Conservation (phyloP, 2,888 invertebrate genomes). For the Cerceris ruficornis region DNA sequence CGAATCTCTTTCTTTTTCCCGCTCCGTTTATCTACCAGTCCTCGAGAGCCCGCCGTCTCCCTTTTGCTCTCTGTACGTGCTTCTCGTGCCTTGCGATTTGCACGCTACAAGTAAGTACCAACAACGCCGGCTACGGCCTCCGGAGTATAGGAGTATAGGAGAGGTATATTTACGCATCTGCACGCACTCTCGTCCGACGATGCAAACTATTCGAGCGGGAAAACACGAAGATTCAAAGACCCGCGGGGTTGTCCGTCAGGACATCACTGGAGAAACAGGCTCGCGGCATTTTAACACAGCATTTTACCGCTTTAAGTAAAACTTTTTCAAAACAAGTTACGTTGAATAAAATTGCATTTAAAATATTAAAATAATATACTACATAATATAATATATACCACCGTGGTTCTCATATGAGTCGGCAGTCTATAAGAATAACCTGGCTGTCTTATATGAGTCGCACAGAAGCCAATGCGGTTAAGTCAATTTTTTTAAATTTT, state of each 20-base stretch:
- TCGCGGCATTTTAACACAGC: conserved; percentile 3
- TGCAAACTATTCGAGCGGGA: conserved; percentile 51
- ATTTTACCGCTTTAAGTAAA: not conserved
- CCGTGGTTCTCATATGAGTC: no score
- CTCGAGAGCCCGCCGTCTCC: not conserved
- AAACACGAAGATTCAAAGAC: conserved; percentile 49
- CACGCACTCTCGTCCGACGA: conserved; percentile 19
- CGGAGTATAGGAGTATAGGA: conserved; percentile 15
- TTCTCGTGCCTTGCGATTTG: conserved; percentile 20
- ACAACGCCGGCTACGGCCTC: conserved; percentile 10
- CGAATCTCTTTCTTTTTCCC: not conserved
- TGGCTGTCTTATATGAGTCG: no score
- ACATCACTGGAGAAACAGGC: conserved; percentile 2
- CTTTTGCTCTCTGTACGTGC: conserved; percentile 17
- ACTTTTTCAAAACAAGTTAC: no score
- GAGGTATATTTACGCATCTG: conserved; percentile 29
- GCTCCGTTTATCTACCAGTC: not conserved
- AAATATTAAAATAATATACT: no score
- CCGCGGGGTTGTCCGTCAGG: conserved; percentile 15
- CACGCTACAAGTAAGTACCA: conserved; percentile 5
- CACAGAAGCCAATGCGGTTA: no score
- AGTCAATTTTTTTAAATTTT: no score
- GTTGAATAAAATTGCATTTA: no score
- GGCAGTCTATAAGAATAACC: no score
- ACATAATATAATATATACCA: no score